A percentile compares a stretch with the other conserved stretches of the same genome.
These are phyloP conservation scores for Phengaris alcon DNA, from an alignment of 2,888 invertebrate species.

Conservation along the genomic window DNA sequence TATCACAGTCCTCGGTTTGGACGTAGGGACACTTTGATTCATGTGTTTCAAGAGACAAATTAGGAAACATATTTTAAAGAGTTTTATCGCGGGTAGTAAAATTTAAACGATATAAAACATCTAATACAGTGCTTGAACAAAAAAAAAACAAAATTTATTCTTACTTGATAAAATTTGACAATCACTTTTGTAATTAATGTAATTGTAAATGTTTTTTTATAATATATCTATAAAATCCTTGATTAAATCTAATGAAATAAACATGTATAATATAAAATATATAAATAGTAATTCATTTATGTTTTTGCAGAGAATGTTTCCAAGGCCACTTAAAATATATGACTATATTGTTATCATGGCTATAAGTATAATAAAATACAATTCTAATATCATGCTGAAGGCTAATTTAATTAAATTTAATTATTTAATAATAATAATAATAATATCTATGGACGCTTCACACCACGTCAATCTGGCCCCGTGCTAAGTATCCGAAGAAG, in stretches of 20 bases:
- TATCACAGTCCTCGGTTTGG: slow-evolving; percentile 29
- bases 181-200: background rate
- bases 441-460: too few species aligned
- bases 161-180: background rate
- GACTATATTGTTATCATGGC: background rate
- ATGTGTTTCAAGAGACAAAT: background rate
- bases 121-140: background rate
- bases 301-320: background rate
- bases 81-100: background rate
- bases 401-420: slow-evolving; percentile 13
- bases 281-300: background rate
- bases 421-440: background rate
- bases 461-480: too few species aligned
- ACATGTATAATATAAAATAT: background rate
- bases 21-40: background rate
- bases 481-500: too few species aligned
- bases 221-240: background rate
- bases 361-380: background rate
- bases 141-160: background rate
- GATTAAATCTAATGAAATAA: background rate
- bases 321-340: slow-evolving; percentile 10
- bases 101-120: too few species aligned
- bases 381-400: background rate
- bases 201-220: background rate
- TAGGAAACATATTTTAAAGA: background rate